Evolutionary conservation across 2,113 vertebrate species (phyloP), one percentile per base, ranked within the genome.

Genomic region (Neoarius graeffei): DNA sequence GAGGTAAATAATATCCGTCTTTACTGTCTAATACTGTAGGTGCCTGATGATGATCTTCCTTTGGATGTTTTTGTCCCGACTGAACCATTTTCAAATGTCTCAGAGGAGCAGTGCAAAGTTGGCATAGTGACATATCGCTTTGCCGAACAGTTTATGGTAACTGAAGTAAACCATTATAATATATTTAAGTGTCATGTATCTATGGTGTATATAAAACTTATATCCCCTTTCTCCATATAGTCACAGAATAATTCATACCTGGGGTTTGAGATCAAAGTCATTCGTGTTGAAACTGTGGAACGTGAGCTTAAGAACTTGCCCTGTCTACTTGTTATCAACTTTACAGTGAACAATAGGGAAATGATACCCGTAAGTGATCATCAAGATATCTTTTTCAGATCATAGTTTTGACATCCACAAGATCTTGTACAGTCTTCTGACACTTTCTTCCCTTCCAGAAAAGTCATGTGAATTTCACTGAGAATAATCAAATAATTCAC

Each of bases 81-180:
- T 8, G 0, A 90, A 5, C 73, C 64, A 14, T 87, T 94, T 62
- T 4, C 0, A 0, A 8, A 7, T 23, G 88, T 91, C 64, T 9
- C 64, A 80, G 14, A 67, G 42, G 71, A 59, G 2, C 0, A 86
- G 5, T 85, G 73, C 67, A 74, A 71, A 11, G 19, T 94, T 62
- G 91, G 82, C 48, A 60, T 95, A 67, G 92, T 92, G 73, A 88
- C 73, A 77, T 95, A 94, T 83, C n/a, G 48, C 66, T 0, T 50
- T 0, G 19, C 48, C 4, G 1, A 35, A 19, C 89, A 90, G 0
- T 92, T 94, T 23, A 25, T 85, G 84, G 94, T 95, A 93, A 42
- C 30, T 35, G 59, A 15, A 5, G 62, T 56, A 54, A 76, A 56
- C 30, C 48, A 27, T 82, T 6, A 81, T 25, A 9, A 48, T 57